These are phyloP conservation scores for Poeciliopsis turrubarensis DNA, from an alignment of 2,113 vertebrate species.

Conservation along the genomic window DNA sequence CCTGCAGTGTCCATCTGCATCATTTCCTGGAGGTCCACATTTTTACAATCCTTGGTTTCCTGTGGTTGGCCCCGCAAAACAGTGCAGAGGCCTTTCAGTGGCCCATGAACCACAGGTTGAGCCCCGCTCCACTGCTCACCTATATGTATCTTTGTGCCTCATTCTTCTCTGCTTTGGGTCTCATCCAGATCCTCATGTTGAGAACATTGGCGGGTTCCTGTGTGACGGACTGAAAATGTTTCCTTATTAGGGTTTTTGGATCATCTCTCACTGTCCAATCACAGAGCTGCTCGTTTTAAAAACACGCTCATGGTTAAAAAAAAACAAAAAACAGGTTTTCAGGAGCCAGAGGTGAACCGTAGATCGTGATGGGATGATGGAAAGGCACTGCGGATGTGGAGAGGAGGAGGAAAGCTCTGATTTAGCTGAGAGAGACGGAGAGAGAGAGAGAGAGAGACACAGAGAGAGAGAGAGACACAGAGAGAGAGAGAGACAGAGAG, in stretches of 20 bases:
- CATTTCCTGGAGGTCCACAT: too few species aligned
- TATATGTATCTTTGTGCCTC: background rate
- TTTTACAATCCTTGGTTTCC: background rate
- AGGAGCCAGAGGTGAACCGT: slow-evolving; percentile 25
- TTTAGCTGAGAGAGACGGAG: slow-evolving; percentile 5
- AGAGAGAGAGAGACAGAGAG: too few species aligned
- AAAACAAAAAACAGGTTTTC: background rate
- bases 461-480: too few species aligned
- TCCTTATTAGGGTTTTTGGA: background rate
- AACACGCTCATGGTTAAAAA: background rate
- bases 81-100: background rate
- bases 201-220: too few species aligned
- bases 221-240: too few species aligned
- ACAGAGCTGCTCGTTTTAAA: background rate
- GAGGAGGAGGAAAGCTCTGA: slow-evolving; percentile 19
- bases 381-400: slow-evolving; percentile 14
- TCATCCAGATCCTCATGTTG: background rate
- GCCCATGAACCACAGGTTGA: background rate
- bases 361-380: slow-evolving; percentile 37
- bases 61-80: background rate
- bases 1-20: too few species aligned
- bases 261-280: background rate
- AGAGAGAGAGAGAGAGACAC: too few species aligned
- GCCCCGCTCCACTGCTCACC: background rate
- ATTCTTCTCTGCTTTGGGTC: background rate